phyloP scores from a whole-genome alignment of 2,888 invertebrate genomes.

The Rhopalosiphum nymphaeae region DNA sequence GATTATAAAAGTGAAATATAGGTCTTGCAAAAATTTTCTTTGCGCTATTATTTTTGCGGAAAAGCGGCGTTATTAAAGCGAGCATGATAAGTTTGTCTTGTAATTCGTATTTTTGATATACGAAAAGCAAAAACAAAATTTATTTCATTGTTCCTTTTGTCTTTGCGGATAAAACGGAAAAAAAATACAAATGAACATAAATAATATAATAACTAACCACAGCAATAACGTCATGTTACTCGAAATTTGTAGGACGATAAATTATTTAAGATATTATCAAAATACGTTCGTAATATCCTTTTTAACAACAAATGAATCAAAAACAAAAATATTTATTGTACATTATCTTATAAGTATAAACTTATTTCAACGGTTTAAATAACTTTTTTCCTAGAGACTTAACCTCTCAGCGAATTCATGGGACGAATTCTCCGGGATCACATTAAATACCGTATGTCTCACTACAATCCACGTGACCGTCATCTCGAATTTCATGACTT shows the following conservation, averaged over 20 bases:
- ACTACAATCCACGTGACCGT: background rate
- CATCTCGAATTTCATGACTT: background rate
- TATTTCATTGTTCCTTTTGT: background rate
- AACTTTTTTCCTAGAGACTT: background rate
- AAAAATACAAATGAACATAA: slow-evolving; percentile 6
- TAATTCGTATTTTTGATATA: background rate
- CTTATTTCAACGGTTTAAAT: background rate
- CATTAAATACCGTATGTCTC: background rate
- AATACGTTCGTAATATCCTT: background rate
- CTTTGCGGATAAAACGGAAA: background rate
- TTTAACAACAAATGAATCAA: background rate
- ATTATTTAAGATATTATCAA: slow-evolving; percentile 7
- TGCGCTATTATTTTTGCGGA: background rate
- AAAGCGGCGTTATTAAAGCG: background rate
- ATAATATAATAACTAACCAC: background rate
- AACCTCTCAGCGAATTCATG: background rate
- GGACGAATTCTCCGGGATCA: background rate
- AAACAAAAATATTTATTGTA: background rate
- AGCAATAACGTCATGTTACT: slow-evolving; percentile 20
- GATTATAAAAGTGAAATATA: background rate
- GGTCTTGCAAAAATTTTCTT: background rate
- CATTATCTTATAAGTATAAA: background rate
- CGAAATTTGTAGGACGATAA: slow-evolving; percentile 5
- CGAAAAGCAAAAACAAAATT: background rate
- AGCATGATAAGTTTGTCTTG: background rate